phyloP scores from a whole-genome alignment of 30 jellyfish, hydroid and myxozoan genomes.

The Nemopilema nomurai region DNA sequence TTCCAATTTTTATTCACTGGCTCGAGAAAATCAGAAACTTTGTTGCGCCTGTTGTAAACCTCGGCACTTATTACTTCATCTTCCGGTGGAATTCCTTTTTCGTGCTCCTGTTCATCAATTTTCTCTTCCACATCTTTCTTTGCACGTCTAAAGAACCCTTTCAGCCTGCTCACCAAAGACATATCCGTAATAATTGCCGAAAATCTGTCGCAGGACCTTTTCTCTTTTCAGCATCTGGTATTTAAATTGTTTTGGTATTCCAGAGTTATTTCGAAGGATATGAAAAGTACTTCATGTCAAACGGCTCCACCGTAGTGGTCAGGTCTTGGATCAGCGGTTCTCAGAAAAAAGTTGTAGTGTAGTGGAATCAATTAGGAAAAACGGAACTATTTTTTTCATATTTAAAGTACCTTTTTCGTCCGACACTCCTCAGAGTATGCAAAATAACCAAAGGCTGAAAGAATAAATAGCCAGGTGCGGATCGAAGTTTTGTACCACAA shows the following conservation, averaged over 20 bases:
- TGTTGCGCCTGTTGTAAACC: slow-evolving; percentile 32
- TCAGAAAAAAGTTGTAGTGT: no score
- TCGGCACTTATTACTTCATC: slow-evolving; percentile 21
- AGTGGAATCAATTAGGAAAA: no score
- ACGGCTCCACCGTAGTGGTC: neutral
- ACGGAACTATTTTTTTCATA: no score
- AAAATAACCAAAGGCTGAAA: no score
- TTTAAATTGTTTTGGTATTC: neutral
- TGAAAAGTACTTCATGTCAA: neutral
- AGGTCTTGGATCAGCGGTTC: no score
- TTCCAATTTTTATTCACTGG: slow-evolving; percentile 65
- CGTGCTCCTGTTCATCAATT: slow-evolving; percentile 1
- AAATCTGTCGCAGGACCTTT: neutral
- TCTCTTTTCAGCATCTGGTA: neutral
- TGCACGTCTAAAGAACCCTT: neutral
- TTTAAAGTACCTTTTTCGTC: no score
- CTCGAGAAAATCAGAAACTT: slow-evolving; percentile 53
- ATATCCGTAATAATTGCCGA: neutral
- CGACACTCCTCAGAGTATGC: no score
- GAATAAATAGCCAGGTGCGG: no score
- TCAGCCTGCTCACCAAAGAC: slow-evolving; percentile 37
- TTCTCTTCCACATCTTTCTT: slow-evolving; percentile 21
- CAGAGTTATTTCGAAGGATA: neutral
- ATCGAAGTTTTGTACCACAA: no score
- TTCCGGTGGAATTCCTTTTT: slow-evolving; percentile 37